Evolutionary conservation across 2,113 vertebrate genomes (phyloP), one percentile per base, ranked within the genome.

Genomic region (Fukomys damarensis): DNA sequence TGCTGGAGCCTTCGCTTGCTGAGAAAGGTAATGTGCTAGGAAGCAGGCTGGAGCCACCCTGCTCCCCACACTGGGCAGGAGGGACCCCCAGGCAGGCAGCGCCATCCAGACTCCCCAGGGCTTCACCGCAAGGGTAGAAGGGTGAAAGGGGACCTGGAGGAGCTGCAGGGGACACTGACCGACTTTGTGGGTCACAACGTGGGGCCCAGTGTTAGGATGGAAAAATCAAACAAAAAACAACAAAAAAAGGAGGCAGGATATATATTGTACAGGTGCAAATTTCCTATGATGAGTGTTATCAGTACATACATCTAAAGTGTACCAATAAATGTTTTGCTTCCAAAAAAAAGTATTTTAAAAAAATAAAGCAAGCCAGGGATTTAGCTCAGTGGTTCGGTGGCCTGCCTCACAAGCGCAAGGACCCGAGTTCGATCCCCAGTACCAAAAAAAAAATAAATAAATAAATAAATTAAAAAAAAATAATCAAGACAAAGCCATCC

Each of bases 111-210:
- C 43, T 76, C 43, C 74, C 20, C 13, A 17, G 28, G 12, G 61
- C 28, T 32, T 38, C 58, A 92, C 56, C 81, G 11, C 11, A 8
- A 0, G 13, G 20, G 0, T 38, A 9, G n/a, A 86, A 80, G 38
- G 20, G 74, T 3, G 1, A 19, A 28, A 81, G 17, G 41, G 14
- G 70, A 54, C 91, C 94, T 0, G 0, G 12, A 77, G 49, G 35
- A 41, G 26, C 32, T 20, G 0, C 3, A 16, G 58, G 41, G 35
- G 54, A 30, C 3, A 6, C 4, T 11, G 66, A 68, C 16, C 1
- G 0, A 22, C 56, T 66, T 32, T 7, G 0, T 0, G 20, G 8
- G 30, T 7, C 22, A 56, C 54, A 54, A 26, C 0, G 8, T 20
- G 41, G 38, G 4, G 3, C 8, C 49, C 17, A n/a, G 0, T 2